Evolutionary conservation across 2,888 invertebrate genomes (phyloP), one percentile per base, ranked within the genome.

Genomic region (Agonopterix subpropinquella): DNA sequence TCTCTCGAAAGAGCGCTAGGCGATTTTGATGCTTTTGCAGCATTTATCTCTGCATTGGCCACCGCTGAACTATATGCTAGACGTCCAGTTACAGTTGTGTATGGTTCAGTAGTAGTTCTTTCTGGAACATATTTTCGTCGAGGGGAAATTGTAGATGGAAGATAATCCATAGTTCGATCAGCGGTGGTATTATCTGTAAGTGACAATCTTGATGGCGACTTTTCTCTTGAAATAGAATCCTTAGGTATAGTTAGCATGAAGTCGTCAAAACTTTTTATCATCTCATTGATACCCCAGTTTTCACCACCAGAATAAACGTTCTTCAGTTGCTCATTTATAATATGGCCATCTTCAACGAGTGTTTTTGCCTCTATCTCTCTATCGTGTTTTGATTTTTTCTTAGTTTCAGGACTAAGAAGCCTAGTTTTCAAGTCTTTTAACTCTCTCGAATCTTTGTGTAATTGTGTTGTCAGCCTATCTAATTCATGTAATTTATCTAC

Each of bases 401-500:
- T 85, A 51, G 90, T 89, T 52, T 92, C 92, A 10, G 92, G 92
- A 71, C 92, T 93, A 68, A 92, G 84, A 57, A 94, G 82, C 76
- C 92, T 91, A 64, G 91, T 90, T 79, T 93, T 92, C 58, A 94
- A 87, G 74, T 94, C 93, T 81, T 93, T 93, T 64, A 94, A 89
- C 78, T 93, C 93, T 76, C 92, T 91, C 52, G 94, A 93, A 84
- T 94, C 94, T 81, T 93, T 93, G 64, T 94, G 93, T 70, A 94
- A 89, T 82, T 94, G 94, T 58, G 89, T 92, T 73, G 93, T 93
- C 67, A 94, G 77, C 75, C 93, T 90, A 89, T 94, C 94, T 77
- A 94, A 89, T 85, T 94, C 94, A 68, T 93, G 92, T 72, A 94
- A 89, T 85, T 94, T 94, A 77, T 93, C 93, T 73, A 94, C 91